Conservation (phyloP, 2,888 invertebrate species). For the Andrena bucephala region DNA sequence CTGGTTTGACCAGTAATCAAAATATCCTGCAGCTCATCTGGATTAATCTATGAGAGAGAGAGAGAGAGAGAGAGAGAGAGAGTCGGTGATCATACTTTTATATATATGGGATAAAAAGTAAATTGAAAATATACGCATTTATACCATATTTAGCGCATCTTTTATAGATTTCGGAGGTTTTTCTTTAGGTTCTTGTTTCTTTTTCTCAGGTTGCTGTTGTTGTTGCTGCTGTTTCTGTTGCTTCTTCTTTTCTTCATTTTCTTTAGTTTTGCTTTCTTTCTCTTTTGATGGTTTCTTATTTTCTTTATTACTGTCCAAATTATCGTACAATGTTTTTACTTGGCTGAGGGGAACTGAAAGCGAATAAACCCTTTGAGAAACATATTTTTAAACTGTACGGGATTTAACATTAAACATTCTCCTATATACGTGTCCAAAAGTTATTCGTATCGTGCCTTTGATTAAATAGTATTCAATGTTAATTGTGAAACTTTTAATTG, state of each 20-base stretch:
- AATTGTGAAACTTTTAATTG: neutral
- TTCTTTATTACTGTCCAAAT: constrained; percentile 88
- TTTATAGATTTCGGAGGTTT: constrained; percentile 89
- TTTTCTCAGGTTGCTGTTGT: constrained; percentile 84
- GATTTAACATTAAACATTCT: neutral
- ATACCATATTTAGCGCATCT: constrained; percentile 88
- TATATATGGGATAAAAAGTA: neutral
- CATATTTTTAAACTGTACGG: constrained; percentile 6
- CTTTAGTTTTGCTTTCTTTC: constrained; percentile 82
- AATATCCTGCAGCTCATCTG: constrained; percentile 86
- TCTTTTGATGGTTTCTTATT: constrained; percentile 85
- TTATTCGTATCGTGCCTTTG: neutral
- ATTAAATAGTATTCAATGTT: neutral
- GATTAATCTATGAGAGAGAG: constrained; percentile 87
- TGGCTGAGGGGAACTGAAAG: constrained; percentile 89
- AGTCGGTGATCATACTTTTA: constrained; percentile 1
- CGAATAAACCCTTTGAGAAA: neutral
- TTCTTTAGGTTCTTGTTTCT: constrained; percentile 87
- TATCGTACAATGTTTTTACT: constrained; percentile 89
- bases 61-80: constrained; percentile 11
- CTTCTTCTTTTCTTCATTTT: constrained; percentile 85
- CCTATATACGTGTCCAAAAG: neutral
- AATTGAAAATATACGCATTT: constrained; percentile 49
- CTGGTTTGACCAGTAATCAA: constrained; percentile 87
- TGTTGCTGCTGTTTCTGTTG: constrained; percentile 78